Evolutionary conservation across 23 tunicate species (phyloP).

Genomic region (Styela plicata): DNA sequence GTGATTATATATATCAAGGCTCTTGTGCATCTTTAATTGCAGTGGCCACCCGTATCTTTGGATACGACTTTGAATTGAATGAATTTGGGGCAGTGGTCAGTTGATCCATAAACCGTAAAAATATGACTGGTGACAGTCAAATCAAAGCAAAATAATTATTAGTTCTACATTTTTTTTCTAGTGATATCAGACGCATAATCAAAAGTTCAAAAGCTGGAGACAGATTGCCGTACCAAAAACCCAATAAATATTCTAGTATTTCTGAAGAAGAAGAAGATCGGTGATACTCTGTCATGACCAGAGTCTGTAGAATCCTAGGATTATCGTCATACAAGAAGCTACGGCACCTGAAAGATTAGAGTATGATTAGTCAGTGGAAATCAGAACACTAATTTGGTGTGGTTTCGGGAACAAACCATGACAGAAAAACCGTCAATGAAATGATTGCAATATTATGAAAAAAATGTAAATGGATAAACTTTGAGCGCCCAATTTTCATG

Average conservation of each 20-base stretch:
- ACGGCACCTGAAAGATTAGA: slow-evolving; percentile 17
- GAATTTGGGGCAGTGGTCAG: too few relatives aligned
- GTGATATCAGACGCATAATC: slow-evolving; percentile 7
- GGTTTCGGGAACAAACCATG: neutral
- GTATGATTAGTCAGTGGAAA: too few relatives aligned
- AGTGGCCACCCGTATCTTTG: too few relatives aligned
- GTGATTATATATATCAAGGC: too few relatives aligned
- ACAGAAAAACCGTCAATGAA: neutral
- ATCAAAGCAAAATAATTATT: too few relatives aligned
- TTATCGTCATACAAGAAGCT: slow-evolving; percentile 27
- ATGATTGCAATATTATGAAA: too few relatives aligned
- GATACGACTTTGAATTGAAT: too few relatives aligned
- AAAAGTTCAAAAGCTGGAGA: slow-evolving; percentile 16
- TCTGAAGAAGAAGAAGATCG: neutral
- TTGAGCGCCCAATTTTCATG: too few relatives aligned
- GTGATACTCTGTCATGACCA: slow-evolving; percentile 8
- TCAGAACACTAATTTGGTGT: neutral
- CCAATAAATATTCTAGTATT: neutral
- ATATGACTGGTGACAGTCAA: too few relatives aligned
- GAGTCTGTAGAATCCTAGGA: slow-evolving; percentile 24
- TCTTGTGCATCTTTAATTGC: too few relatives aligned
- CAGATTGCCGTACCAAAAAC: neutral
- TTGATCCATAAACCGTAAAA: too few relatives aligned
- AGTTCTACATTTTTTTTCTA: neutral
- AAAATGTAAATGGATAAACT: too few relatives aligned